Evolutionary conservation across 1,140 invertebrate species (phyloP), one percentile per base, ranked within the genome.

Genomic region (Aphelinus atriplicis): DNA sequence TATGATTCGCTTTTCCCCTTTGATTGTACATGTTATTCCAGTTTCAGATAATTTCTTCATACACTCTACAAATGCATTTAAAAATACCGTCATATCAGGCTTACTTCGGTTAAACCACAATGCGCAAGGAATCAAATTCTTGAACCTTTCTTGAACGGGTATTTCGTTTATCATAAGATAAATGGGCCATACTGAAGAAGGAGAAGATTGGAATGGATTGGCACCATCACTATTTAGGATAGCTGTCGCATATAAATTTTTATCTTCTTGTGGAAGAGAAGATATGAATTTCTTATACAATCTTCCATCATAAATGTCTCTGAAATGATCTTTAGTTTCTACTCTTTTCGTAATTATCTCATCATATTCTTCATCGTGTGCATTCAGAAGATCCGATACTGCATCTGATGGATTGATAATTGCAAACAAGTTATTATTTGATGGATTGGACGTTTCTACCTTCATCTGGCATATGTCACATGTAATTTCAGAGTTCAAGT

Each of bases 161-260:
- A 58, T 6, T 58, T 58, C 57, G 3, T 58, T 58, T 26, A 58
- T 6, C 61, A 63, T 63, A 3, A 63, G 10, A 46, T 63, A 63
- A 3, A 63, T 5, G 3, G 61, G 61, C 61, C 61, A 63, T 6
- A 63, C 9, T 2, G 61, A 63, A 3, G 45, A 63, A 7, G 61
- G 4, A 3, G 61, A 58, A 58, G 7, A 26, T 58, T 58, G 3
- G n/a, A 58, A 58, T 9, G 57, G 57, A 9, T 6, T 10, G 3
- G 61, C 61, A 3, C 45, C 45, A 10, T 63, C 61, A 47, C 61
- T 63, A 46, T 63, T 63, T 5, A 63, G 45, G 5, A 43, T 63
- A 3, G 45, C 45, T 4, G 61, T 63, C 3, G 45, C 61, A 26
- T 63, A 63, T 63, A 5, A 4, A 63, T 63, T 3, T 46, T 26